A percentile compares a stretch with the other conserved stretches of the same genome.
Evolutionary conservation across 2,113 vertebrate genomes (phyloP).

Genomic region (Solea solea): DNA sequence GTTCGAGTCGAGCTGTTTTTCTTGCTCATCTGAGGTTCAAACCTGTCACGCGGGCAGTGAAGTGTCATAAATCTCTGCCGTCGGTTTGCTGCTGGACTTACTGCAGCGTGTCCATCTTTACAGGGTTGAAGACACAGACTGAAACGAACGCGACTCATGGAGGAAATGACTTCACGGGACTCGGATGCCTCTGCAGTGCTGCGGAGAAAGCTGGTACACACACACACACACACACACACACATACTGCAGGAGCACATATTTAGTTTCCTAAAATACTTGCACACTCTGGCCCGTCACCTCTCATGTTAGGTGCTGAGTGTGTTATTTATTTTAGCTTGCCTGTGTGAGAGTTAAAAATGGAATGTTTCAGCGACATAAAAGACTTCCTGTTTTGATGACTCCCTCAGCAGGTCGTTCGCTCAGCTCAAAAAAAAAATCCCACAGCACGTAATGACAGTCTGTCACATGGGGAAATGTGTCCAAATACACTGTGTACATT

Average conservation of each 20-base stretch:
- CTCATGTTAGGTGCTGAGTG: slow-evolving; percentile 44
- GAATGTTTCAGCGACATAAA: slow-evolving; percentile 80
- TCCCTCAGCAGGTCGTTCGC: slow-evolving; percentile 54
- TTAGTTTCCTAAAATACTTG: slow-evolving; percentile 24
- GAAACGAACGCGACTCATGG: slow-evolving; percentile 5
- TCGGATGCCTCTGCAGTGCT: slow-evolving; percentile 32
- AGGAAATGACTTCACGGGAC: slow-evolving; percentile 71
- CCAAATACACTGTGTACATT: slow-evolving; percentile 16
- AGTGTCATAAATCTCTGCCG: neutral
- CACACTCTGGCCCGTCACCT: slow-evolving; percentile 27
- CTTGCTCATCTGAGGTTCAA: too few relatives aligned
- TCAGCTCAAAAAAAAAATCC: slow-evolving; percentile 49
- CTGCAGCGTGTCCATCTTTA: neutral
- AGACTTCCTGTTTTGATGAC: slow-evolving; percentile 79
- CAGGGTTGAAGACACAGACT: neutral
- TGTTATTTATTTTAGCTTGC: slow-evolving; percentile 69
- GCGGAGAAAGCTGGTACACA: slow-evolving; percentile 32
- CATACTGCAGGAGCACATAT: slow-evolving; percentile 11
- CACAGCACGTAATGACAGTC: slow-evolving; percentile 54
- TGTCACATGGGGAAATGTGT: slow-evolving; percentile 41
- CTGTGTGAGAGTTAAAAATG: slow-evolving; percentile 78
- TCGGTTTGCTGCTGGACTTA: neutral
- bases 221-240: slow-evolving; percentile 12
- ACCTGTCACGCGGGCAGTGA: neutral
- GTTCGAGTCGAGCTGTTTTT: neutral